phyloP scores from a whole-genome alignment of 2,797 vertebrate genomes.

The Taeniopygia guttata region DNA sequence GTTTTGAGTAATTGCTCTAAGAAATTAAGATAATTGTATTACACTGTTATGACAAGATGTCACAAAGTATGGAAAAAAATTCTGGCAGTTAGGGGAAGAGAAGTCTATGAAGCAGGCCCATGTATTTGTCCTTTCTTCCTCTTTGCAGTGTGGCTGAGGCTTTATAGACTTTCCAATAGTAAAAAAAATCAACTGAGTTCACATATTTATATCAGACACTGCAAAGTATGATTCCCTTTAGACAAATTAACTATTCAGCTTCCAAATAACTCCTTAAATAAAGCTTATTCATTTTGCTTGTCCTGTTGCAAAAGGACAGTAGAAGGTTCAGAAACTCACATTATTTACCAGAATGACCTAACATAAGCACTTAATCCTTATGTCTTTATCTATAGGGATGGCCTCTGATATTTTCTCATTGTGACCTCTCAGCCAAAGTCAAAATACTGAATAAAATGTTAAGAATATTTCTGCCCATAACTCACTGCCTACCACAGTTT shows the following conservation, averaged over 20 bases:
- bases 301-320: background rate
- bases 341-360: background rate
- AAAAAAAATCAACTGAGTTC: background rate
- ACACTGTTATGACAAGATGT: background rate
- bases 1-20: background rate
- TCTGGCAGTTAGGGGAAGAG: background rate
- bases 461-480: background rate
- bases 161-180: background rate
- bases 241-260: background rate
- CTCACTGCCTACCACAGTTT: background rate
- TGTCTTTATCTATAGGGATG: background rate
- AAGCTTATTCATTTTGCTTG: background rate
- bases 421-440: background rate
- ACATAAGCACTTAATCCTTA: background rate
- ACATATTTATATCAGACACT: background rate
- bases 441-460: background rate
- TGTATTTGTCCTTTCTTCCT: background rate
- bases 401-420: background rate
- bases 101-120: background rate
- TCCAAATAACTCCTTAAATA: background rate
- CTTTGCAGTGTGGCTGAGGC: background rate
- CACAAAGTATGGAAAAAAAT: background rate
- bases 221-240: background rate
- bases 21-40: background rate
- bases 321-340: background rate